A percentile compares a stretch with the other conserved stretches of the same genome.
phyloP scores from a whole-genome alignment of 2,797 vertebrate genomes.

The Crypturellus tataupa region DNA sequence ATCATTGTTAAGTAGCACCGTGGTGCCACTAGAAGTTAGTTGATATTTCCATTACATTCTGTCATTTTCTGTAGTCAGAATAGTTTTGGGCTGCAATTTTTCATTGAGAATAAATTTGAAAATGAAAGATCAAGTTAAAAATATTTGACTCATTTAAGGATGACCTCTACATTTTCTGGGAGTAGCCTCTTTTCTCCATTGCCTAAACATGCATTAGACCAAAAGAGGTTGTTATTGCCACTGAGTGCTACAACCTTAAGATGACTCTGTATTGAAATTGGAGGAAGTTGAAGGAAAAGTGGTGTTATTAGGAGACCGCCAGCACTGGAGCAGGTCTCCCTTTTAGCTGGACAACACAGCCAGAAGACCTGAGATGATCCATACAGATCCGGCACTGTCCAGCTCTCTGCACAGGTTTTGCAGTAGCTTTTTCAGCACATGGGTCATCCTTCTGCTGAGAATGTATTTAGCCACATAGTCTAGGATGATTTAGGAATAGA shows the following conservation, averaged over 20 bases:
- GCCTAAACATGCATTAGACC: not conserved
- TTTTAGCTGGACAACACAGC: not conserved
- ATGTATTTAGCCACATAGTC: fast-evolving
- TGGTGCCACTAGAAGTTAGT: not conserved
- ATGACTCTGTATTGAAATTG: not conserved
- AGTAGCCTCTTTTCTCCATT: not conserved
- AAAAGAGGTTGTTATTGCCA: not conserved
- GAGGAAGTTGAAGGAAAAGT: not conserved
- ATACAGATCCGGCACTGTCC: not conserved
- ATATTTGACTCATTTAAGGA: not conserved
- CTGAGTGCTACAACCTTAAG: not conserved
- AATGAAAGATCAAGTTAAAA: not conserved
- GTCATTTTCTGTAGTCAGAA: not conserved
- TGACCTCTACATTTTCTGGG: not conserved
- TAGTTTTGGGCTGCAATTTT: not conserved
- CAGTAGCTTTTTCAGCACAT: not conserved
- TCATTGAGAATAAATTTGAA: not conserved
- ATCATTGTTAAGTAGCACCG: slow-evolving; percentile 28
- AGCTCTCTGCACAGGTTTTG: not conserved
- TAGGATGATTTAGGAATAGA: not conserved
- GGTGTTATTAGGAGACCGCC: not conserved
- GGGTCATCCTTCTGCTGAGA: not conserved
- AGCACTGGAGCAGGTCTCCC: not conserved
- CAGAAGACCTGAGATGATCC: not conserved
- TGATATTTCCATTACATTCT: not conserved